phyloP scores from a whole-genome alignment of 1,140 invertebrate genomes.

The Aphidius gifuensis region DNA sequence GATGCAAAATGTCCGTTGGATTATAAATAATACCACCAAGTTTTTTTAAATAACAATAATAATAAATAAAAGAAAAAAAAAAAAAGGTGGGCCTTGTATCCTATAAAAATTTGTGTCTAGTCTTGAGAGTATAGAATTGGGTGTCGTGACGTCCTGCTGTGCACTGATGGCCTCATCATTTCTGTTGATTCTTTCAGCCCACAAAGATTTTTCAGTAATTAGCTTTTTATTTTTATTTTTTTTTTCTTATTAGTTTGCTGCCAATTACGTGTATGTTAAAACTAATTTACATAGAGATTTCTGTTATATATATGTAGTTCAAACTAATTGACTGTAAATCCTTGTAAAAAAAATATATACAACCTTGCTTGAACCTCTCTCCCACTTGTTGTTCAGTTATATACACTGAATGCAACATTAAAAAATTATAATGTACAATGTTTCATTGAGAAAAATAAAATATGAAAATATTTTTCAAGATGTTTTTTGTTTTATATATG shows the following conservation, averaged over 20 bases:
- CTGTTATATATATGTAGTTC: conserved; percentile 28
- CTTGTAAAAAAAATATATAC: background rate
- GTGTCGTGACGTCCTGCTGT: conserved; percentile 49
- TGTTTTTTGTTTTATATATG: conserved; percentile 10
- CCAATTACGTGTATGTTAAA: conserved; percentile 42
- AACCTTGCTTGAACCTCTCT: too few relatives aligned
- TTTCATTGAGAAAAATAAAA: too few relatives aligned
- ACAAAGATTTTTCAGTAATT: conserved; percentile 40
- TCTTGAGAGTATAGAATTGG: conserved; percentile 23
- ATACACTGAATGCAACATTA: too few relatives aligned
- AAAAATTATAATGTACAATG: too few relatives aligned
- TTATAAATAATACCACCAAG: too few relatives aligned
- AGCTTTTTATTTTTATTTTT: conserved; percentile 27
- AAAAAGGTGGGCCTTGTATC: background rate
- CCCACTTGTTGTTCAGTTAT: too few relatives aligned
- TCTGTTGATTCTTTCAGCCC: conserved; percentile 27
- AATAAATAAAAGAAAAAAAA: background rate
- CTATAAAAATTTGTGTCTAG: conserved; percentile 17
- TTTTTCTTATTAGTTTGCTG: conserved; percentile 36
- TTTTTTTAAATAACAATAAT: background rate
- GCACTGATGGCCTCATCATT: conserved; percentile 46
- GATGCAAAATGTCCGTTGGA: too few relatives aligned
- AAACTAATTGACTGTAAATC: conserved; percentile 31
- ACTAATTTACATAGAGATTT: conserved; percentile 50
- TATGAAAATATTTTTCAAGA: too few relatives aligned